Evolutionary conservation across 2,113 vertebrate genomes (phyloP).

Genomic region (Bufo gargarizans): DNA sequence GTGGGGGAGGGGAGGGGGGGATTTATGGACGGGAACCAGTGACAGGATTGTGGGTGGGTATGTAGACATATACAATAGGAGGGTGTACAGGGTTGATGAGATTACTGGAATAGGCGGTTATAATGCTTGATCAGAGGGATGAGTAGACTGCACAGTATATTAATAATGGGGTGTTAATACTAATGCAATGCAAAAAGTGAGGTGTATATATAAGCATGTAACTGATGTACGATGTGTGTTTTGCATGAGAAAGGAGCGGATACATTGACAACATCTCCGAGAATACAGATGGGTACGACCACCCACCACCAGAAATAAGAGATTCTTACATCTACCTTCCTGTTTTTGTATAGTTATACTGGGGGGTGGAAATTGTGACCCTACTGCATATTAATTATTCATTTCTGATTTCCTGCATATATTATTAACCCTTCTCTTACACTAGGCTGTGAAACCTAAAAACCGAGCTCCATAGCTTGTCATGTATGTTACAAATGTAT

Average conservation of each 20-base stretch:
- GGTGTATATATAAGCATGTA: neutral
- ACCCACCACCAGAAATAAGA: neutral
- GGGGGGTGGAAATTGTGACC: neutral
- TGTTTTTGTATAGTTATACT: neutral
- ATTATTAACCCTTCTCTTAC: neutral
- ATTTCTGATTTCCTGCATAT: neutral
- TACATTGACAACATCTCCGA: neutral
- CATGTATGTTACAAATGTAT: neutral
- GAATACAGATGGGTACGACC: neutral
- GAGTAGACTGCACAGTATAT: neutral
- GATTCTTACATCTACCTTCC: neutral
- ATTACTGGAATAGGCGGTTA: conserved; percentile 6
- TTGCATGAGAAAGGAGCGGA: neutral
- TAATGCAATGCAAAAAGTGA: neutral
- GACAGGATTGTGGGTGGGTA: neutral
- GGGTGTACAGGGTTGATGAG: neutral
- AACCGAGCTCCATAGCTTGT: neutral
- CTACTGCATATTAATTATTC: conserved; percentile 11
- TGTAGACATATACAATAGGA: neutral
- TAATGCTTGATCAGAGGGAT: neutral
- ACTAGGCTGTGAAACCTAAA: neutral
- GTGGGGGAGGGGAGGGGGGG: neutral
- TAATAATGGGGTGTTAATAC: neutral
- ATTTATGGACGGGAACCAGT: neutral
- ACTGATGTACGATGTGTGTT: neutral